A percentile compares a stretch with the other conserved stretches of the same genome.
phyloP scores from a whole-genome alignment of 1,140 invertebrate species.

The Cephus cinctus region DNA sequence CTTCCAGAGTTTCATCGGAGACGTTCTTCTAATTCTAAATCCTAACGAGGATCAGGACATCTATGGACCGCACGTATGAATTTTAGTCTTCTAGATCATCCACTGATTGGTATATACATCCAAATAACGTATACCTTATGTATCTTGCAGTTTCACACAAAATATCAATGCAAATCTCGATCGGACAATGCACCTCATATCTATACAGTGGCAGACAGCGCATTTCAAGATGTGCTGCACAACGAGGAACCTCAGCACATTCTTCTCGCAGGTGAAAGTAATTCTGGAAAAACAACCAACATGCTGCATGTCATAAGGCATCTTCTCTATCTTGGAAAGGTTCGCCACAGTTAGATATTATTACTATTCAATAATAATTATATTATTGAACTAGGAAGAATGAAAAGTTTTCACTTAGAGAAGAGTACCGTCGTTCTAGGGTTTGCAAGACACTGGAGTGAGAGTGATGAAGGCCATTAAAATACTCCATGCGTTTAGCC shows the following conservation, averaged over 20 bases:
- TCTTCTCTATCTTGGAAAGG: constrained; percentile 69
- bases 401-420: neutral
- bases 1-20: constrained; percentile 87
- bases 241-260: constrained; percentile 81
- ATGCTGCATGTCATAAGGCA: constrained; percentile 73
- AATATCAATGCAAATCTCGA: constrained; percentile 81
- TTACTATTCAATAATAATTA: constrained; percentile 4
- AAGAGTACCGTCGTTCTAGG: constrained; percentile 33
- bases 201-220: constrained; percentile 82
- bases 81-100: neutral
- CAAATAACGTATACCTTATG: constrained; percentile 16
- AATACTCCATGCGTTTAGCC: constrained; percentile 78
- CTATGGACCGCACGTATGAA: constrained; percentile 66
- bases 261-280: constrained; percentile 78
- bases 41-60: constrained; percentile 73
- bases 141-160: constrained; percentile 70
- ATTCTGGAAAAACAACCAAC: constrained; percentile 81
- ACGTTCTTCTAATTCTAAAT: constrained; percentile 85
- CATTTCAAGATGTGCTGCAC: constrained; percentile 82
- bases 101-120: constrained; percentile 13
- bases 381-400: constrained; percentile 2
- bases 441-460: constrained; percentile 62
- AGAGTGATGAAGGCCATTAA: constrained; percentile 71
- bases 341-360: constrained; percentile 48
- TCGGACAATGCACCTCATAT: constrained; percentile 90